A percentile compares a stretch with the other conserved stretches of the same genome.
phyloP scores from a whole-genome alignment of 2,113 vertebrate species.

The Paradoxurus hermaphroditus region DNA sequence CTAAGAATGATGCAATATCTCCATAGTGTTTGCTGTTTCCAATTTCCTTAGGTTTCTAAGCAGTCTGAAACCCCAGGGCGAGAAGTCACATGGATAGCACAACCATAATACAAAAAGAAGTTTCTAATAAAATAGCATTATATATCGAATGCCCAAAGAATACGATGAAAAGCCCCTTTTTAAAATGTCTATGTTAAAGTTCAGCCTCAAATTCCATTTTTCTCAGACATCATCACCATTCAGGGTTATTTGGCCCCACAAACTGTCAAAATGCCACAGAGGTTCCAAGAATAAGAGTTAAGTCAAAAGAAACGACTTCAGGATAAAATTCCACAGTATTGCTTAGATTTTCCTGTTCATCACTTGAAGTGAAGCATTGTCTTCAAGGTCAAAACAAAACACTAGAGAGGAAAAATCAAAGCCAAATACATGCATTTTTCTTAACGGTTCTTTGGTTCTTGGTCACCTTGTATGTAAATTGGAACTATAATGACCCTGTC shows the following conservation, averaged over 20 bases:
- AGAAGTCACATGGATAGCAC: not conserved
- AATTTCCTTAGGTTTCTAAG: slow-evolving; percentile 57
- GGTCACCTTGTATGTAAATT: not conserved
- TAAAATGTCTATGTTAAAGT: slow-evolving; percentile 39
- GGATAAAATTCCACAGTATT: slow-evolving; percentile 18
- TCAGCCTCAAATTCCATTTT: slow-evolving; percentile 21
- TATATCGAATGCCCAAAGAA: not conserved
- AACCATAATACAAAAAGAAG: slow-evolving; percentile 1
- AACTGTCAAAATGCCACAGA: slow-evolving; percentile 41
- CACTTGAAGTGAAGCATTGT: not conserved
- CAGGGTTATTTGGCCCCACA: not conserved
- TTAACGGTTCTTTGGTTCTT: not conserved
- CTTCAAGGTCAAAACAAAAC: not conserved
- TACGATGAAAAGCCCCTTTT: not conserved
- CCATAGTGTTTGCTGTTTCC: slow-evolving; percentile 11
- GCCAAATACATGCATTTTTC: not conserved
- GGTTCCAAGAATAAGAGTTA: slow-evolving; percentile 40
- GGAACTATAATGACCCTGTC: not conserved
- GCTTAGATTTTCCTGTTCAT: not conserved
- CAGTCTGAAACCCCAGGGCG: slow-evolving; percentile 51
- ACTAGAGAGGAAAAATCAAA: slow-evolving; percentile 6
- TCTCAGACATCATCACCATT: slow-evolving; percentile 50
- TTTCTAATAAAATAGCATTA: slow-evolving; percentile 47
- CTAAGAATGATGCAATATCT: slow-evolving; percentile 54
- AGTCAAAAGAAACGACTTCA: slow-evolving; percentile 67